Conservation (phyloP, 1,140 invertebrate genomes). For the Prorops nasuta region DNA sequence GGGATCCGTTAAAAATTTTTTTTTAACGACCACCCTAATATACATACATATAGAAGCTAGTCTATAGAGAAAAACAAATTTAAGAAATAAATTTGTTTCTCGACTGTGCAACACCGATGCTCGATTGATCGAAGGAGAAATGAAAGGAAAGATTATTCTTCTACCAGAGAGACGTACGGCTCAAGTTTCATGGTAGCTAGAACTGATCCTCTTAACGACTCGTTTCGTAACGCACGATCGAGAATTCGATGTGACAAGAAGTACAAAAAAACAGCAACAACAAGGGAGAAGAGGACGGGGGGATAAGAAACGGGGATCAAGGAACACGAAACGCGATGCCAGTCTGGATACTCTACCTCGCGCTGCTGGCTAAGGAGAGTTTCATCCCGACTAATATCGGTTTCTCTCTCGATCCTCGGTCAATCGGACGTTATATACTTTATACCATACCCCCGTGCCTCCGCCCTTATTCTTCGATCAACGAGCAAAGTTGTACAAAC, state of each 20-base stretch:
- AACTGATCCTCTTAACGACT: conserved; percentile 18
- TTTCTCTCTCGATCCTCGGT: conserved; percentile 8
- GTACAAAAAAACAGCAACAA: not conserved
- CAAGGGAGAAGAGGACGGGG: not conserved
- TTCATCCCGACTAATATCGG: conserved; percentile 14
- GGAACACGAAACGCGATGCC: conserved; percentile 11
- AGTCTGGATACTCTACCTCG: conserved; percentile 7
- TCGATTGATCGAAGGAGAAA: too few relatives aligned
- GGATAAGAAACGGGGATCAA: not conserved
- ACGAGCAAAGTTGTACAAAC: too few relatives aligned
- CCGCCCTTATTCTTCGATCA: too few relatives aligned
- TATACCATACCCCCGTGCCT: too few relatives aligned
- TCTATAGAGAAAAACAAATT: too few relatives aligned
- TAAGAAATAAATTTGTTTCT: too few relatives aligned
- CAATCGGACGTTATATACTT: too few relatives aligned
- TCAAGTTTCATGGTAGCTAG: conserved; percentile 13
- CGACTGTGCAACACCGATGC: too few relatives aligned
- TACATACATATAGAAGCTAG: too few relatives aligned
- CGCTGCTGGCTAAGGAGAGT: not conserved
- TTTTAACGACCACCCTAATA: too few relatives aligned
- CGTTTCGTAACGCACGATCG: conserved; percentile 3
- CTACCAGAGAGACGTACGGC: not conserved
- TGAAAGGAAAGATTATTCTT: not conserved
- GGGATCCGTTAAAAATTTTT: too few relatives aligned
- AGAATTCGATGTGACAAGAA: not conserved